Evolutionary conservation across 2,113 vertebrate species (phyloP).

Genomic region (Phaethon lepturus): DNA sequence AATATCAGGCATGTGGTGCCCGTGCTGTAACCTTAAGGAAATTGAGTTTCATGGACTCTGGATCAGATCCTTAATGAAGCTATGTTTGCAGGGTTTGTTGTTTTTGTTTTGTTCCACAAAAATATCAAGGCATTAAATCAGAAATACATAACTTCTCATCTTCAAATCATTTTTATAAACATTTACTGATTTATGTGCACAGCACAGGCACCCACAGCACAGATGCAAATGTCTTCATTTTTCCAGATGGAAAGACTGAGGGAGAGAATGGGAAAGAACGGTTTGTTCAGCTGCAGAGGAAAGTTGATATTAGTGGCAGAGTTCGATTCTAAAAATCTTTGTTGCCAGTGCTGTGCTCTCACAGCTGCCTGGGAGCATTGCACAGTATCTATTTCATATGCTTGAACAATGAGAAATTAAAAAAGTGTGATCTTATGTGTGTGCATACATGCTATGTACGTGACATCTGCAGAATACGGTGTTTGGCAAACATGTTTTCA

Average conservation of each 20-base stretch:
- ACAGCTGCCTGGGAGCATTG: background rate
- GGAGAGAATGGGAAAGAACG: background rate
- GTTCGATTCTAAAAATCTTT: background rate
- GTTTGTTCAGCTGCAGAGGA: slow-evolving; percentile 43
- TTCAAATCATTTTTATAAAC: background rate
- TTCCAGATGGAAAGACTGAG: slow-evolving; percentile 44
- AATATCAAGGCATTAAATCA: background rate
- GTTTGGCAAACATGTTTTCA: background rate
- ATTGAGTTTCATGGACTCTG: background rate
- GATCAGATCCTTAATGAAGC: background rate
- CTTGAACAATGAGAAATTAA: background rate
- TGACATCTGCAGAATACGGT: background rate
- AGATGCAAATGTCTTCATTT: slow-evolving; percentile 32
- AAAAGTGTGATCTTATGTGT: background rate
- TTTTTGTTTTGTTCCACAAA: background rate
- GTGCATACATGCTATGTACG: fast-evolving
- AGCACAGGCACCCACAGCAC: background rate
- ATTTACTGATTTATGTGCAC: background rate
- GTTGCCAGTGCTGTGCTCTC: background rate
- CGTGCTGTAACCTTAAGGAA: background rate
- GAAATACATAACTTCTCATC: background rate
- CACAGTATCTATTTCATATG: background rate
- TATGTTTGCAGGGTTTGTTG: background rate
- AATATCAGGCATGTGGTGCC: background rate
- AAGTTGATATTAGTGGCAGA: background rate